Evolutionary conservation across 2,113 vertebrate species (phyloP).

Genomic region (Vireo altiloquus): DNA sequence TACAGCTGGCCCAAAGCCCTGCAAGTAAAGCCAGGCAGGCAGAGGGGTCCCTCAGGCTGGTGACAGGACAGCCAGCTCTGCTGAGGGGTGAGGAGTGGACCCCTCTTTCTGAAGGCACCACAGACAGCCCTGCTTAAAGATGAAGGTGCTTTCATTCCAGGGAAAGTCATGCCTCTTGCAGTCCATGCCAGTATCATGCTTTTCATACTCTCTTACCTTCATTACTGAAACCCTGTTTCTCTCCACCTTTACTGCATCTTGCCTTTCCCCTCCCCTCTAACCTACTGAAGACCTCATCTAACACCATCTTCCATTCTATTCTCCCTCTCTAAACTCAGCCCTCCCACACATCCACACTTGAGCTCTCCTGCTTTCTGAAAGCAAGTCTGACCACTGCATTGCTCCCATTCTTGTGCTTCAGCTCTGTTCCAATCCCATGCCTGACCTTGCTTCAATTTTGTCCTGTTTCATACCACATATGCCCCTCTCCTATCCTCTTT

Average conservation of each 20-base stretch:
- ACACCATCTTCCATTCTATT: neutral
- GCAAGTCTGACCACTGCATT: neutral
- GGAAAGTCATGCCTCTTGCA: slow-evolving; percentile 53
- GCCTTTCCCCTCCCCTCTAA: neutral
- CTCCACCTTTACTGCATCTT: neutral
- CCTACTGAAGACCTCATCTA: neutral
- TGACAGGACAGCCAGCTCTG: neutral
- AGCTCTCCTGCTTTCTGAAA: neutral
- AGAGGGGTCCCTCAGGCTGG: neutral
- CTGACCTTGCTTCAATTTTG: neutral
- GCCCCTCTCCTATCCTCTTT: neutral
- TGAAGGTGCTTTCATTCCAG: slow-evolving; percentile 43
- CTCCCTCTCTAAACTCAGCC: neutral
- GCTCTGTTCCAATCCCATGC: neutral
- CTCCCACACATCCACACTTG: neutral
- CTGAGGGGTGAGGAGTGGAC: neutral
- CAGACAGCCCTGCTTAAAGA: neutral
- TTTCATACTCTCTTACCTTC: slow-evolving; percentile 47
- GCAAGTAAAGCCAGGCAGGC: neutral
- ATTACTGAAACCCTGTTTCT: slow-evolving; percentile 18
- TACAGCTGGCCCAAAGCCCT: neutral
- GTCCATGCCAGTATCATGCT: slow-evolving; percentile 59
- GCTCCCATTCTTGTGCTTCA: neutral
- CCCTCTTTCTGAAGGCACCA: neutral
- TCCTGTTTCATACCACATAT: neutral